Evolutionary conservation across 2,113 vertebrate genomes (phyloP), one percentile per base, ranked within the genome.

Genomic region (Oxyruncus cristatus): DNA sequence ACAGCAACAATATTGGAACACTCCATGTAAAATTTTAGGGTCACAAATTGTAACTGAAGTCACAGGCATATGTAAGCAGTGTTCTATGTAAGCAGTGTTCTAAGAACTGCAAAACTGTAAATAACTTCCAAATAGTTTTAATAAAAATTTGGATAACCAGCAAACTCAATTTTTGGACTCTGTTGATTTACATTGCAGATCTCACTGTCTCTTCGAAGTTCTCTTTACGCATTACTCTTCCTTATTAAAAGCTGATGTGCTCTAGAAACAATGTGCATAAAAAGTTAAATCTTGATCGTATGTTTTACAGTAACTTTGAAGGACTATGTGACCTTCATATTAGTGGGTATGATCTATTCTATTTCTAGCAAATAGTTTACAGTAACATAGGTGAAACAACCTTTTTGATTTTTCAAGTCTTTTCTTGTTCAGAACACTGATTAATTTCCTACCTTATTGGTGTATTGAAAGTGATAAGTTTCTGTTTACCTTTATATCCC

Each of bases 401-500:
- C 0, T 14, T 71, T 47, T 49, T 11, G 21, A 6, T 6, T 50
- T 87, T 44, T 19, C 2, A 52, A 65, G 53, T 18, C 17, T 90
- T 84, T 77, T 62, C 26, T 74, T 65, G 7, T 61, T 72, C 61
- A 84, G 75, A 91, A 52, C 33, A 50, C 15, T 47, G 17, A 44
- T 9, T 71, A 32, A n/a, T 35, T 63, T 71, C 58, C 53, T 41
- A 41, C 30, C 4, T 90, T 52, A 50, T 1, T 24, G 6, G 7
- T 67, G n/a, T 32, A 32, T 18, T n/a, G 68, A 75, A 94, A 95
- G 33, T 9, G 2, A 63, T 11, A 89, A 89, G 77, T 6, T 53
- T 56, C 11, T 75, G 87, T 79, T 99, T 98, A 99, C 99, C 99
- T 99, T 99, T 99, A 97, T 99, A 99, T 95, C 99, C 99, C 96